Percentiles rank a stretch among this genome's conserved stretches.
Evolutionary conservation across 2,113 vertebrate genomes (phyloP).

Genomic region (Dolichotis patagonum): DNA sequence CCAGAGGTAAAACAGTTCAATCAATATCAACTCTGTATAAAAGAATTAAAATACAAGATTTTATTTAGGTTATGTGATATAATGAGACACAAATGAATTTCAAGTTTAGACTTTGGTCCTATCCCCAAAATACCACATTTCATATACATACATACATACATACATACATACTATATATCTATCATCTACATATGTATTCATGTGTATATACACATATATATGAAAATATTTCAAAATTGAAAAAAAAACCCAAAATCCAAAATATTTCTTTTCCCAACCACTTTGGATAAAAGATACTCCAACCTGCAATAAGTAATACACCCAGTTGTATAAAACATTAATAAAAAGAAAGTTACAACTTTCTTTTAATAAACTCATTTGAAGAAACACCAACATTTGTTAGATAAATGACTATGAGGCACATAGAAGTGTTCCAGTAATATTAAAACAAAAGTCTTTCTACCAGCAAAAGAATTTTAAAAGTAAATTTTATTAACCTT

Average conservation of each 20-base stretch:
- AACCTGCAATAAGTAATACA: neutral
- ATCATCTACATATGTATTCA: no score
- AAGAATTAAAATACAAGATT: no score
- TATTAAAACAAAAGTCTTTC: conserved; percentile 15
- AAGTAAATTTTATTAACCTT: neutral
- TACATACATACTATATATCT: neutral
- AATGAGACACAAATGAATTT: neutral
- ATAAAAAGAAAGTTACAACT: neutral
- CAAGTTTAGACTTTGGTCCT: neutral
- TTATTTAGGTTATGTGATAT: neutral
- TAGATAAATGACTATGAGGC: neutral
- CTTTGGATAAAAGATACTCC: neutral
- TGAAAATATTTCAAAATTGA: neutral
- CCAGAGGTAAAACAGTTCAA: neutral
- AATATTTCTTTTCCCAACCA: neutral
- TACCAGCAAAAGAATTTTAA: neutral
- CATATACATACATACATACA: neutral
- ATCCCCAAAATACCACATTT: neutral
- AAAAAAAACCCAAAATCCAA: neutral
- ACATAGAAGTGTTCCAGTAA: neutral
- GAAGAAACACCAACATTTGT: neutral
- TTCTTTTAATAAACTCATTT: neutral
- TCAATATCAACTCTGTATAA: neutral
- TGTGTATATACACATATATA: no score
- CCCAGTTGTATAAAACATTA: neutral